These are phyloP conservation scores for Andricus curvator DNA, from an alignment of 2,888 invertebrate genomes.

Conservation along the genomic window DNA sequence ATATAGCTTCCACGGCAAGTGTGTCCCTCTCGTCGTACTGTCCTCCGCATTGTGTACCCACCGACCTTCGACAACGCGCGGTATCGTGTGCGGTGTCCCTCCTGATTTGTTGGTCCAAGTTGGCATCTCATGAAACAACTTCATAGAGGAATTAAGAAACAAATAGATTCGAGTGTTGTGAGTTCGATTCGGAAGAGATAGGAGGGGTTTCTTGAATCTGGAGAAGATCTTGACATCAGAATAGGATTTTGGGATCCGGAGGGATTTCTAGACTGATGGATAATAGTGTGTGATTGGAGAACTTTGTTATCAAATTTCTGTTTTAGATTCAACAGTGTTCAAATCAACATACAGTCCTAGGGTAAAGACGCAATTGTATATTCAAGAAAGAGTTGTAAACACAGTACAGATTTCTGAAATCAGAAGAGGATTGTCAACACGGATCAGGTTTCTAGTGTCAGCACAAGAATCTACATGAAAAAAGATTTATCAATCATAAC, in stretches of 20 bases:
- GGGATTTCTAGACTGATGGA: background rate
- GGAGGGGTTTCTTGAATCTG: background rate
- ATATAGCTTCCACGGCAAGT: conserved; percentile 43
- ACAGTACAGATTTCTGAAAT: background rate
- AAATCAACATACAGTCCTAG: background rate
- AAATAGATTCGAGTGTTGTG: conserved; percentile 34
- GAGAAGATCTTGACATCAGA: background rate
- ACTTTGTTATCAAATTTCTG: background rate
- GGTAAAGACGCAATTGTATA: too few relatives aligned
- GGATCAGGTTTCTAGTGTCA: background rate
- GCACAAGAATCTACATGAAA: background rate
- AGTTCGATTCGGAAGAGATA: background rate
- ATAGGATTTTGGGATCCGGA: background rate
- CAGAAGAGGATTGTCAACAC: background rate
- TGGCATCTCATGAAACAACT: conserved; percentile 29
- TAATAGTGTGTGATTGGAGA: background rate
- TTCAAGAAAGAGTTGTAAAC: too few relatives aligned
- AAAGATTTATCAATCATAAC: background rate
- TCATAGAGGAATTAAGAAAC: background rate
- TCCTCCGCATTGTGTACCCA: conserved; percentile 56
- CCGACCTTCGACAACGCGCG: conserved; percentile 56
- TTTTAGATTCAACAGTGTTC: background rate
- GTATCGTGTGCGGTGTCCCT: conserved; percentile 44
- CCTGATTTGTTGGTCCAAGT: conserved; percentile 31
- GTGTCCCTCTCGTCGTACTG: conserved; percentile 54